Percentiles rank a stretch among this genome's conserved stretches.
phyloP scores from a whole-genome alignment of 2,797 vertebrate genomes.

The Muscicapa striata region DNA sequence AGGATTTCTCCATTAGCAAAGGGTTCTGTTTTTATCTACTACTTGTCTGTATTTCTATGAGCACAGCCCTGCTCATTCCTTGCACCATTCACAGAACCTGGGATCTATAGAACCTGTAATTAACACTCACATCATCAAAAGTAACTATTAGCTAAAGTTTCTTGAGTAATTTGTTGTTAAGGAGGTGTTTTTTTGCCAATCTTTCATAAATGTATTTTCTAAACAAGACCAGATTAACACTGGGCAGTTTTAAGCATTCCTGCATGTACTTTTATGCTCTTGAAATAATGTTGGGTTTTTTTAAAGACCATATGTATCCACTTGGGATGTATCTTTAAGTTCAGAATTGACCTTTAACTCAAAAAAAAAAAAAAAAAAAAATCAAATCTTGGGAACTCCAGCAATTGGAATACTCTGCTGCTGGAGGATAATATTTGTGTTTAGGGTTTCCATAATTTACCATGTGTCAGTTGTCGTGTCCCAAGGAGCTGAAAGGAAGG shows the following conservation, averaged over 20 bases:
- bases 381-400: rapidly evolving
- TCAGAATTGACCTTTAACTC: not conserved
- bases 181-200: rapidly evolving
- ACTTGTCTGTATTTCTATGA: not conserved
- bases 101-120: not conserved
- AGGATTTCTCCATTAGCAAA: not conserved
- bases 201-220: not conserved
- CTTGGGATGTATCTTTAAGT: not conserved
- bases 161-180: not conserved
- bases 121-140: not conserved
- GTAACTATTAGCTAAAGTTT: not conserved
- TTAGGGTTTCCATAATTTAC: not conserved
- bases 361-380: not conserved
- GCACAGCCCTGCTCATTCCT: not conserved
- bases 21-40: rapidly evolving
- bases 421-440: not conserved
- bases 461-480: not conserved
- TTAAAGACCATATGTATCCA: not conserved
- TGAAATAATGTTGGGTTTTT: not conserved
- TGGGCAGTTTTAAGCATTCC: not conserved
- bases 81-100: not conserved
- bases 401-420: not conserved
- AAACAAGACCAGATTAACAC: not conserved
- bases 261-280: rapidly evolving
- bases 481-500: not conserved